Evolutionary conservation across 2,113 vertebrate species (phyloP).

Genomic region (Pangasianodon hypophthalmus): DNA sequence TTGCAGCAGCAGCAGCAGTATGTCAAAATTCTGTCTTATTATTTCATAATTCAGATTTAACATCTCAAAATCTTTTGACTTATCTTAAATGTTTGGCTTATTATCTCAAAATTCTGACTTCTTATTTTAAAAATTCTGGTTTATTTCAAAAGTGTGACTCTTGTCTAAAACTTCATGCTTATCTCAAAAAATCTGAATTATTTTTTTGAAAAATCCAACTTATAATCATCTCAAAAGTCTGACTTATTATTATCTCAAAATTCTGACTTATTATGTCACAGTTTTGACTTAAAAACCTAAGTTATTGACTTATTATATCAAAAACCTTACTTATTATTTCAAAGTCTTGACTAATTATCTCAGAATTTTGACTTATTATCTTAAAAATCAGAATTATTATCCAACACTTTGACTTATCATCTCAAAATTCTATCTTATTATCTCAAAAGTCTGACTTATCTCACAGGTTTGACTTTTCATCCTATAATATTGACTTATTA

Average conservation of each 20-base stretch:
- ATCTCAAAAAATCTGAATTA: neutral
- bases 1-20: too few species aligned
- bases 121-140: neutral
- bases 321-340: neutral
- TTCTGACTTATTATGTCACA: neutral
- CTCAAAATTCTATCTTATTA: neutral
- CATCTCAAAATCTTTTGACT: neutral
- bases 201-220: neutral
- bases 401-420: neutral
- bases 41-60: neutral
- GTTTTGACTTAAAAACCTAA: neutral
- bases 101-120: neutral
- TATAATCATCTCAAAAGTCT: neutral
- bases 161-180: too few species aligned
- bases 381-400: neutral
- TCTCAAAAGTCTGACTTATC: neutral
- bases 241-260: neutral
- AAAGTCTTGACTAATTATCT: neutral
- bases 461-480: neutral
- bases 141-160: neutral
- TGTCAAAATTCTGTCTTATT: neutral
- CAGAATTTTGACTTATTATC: neutral
- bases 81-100: neutral
- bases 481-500: neutral
- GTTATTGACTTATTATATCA: neutral